Evolutionary conservation across 2,113 vertebrate species (phyloP).

Genomic region (Psilopsiagon aymara): DNA sequence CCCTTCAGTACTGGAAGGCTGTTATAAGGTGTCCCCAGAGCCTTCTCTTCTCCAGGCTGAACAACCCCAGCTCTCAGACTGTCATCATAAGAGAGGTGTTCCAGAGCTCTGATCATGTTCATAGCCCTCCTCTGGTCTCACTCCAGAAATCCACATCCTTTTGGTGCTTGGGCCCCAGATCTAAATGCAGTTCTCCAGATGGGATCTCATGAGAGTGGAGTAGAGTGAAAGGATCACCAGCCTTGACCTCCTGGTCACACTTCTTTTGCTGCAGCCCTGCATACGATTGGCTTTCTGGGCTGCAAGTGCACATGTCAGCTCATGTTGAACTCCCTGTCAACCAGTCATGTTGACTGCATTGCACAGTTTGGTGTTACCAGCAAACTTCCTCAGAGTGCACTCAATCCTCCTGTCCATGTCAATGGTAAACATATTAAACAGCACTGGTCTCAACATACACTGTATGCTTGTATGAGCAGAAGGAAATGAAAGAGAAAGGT

Average conservation of each 20-base stretch:
- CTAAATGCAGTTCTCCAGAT: not conserved
- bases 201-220: not conserved
- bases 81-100: not conserved
- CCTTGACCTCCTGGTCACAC: not conserved
- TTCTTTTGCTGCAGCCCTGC: not conserved
- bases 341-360: not conserved
- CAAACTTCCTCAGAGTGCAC: not conserved
- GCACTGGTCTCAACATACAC: not conserved
- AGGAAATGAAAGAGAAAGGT: not conserved
- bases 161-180: not conserved
- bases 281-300: not conserved
- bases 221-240: not conserved
- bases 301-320: not conserved
- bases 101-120: not conserved
- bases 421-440: not conserved
- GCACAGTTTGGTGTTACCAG: not conserved
- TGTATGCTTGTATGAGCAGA: not conserved
- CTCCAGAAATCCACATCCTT: not conserved
- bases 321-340: not conserved
- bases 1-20: not conserved
- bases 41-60: not conserved
- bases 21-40: not conserved
- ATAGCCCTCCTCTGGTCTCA: not conserved
- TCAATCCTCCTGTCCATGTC: not conserved
- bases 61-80: not conserved